Evolutionary conservation across 2,113 vertebrate genomes (phyloP), one percentile per base, ranked within the genome.

Genomic region (Anarhynchus alexandrinus): DNA sequence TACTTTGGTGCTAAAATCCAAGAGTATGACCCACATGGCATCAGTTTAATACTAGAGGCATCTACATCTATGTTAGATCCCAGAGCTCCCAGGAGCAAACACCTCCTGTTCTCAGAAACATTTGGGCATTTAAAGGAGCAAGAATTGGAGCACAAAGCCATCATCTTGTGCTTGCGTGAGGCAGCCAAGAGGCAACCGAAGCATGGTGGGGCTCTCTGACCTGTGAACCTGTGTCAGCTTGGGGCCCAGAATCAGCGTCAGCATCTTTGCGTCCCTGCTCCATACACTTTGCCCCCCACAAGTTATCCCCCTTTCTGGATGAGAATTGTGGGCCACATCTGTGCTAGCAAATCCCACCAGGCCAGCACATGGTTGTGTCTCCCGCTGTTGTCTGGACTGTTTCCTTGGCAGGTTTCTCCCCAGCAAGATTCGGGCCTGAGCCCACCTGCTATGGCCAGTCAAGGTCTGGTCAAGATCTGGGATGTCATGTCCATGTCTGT

Each of bases 91-190:
- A 3, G 34, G 11, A 81, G 11, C 11, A 80, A 88, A 81, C 20
- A 18, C 10, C n/a, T 77, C 21, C 34, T 51, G 5, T 58, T 84
- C 58, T 88, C 51, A 78, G 18, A 86, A 86, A 49, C 0, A 0
- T 74, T 55, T 80, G 47, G n/a, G 18, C 45, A 15, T 73, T 73
- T 70, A 83, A 83, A 88, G 25, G 27, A 86, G 34, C 25, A 51
- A 8, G 67, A 59, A 58, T 18, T 3, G 2, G 59, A 67, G 29
- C n/a, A 51, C 8, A 62, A 43, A 76, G 5, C 15, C 59, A 54
- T 81, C n/a, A 11, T 18, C 19, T 84, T 58, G n/a, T 21, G 18
- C 42, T 77, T 45, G 10, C 0, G 0, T 0, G 0, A 1, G 11
- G 47, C 58, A 78, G 82, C 59, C 59, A 58, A 15, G 25, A 43